A percentile compares a stretch with the other conserved stretches of the same genome.
phyloP scores from a whole-genome alignment of 2,113 vertebrate species.

The Galeopterus variegatus region DNA sequence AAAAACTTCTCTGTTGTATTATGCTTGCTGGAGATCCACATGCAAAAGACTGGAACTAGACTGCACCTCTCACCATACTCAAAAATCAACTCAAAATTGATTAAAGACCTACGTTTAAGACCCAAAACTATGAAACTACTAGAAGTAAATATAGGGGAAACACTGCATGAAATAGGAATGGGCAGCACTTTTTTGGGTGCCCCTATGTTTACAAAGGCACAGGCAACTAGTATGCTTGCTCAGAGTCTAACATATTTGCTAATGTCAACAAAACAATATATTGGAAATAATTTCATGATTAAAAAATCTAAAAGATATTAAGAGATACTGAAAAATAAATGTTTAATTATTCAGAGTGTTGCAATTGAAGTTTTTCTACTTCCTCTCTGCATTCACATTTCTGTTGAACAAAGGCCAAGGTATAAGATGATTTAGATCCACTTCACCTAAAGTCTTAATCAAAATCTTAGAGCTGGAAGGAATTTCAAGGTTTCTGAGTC shows the following conservation, averaged over 20 bases:
- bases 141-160: too few relatives aligned
- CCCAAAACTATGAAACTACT: too few relatives aligned
- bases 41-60: too few relatives aligned
- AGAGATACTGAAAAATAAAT: neutral
- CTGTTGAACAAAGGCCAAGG: neutral
- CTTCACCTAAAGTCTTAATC: neutral
- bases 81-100: too few relatives aligned
- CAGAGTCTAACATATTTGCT: neutral
- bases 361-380: neutral
- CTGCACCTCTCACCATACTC: too few relatives aligned
- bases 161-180: too few relatives aligned
- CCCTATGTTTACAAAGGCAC: too few relatives aligned
- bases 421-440: neutral
- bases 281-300: slow-evolving; percentile 7
- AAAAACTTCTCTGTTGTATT: neutral
- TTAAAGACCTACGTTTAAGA: too few relatives aligned
- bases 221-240: neutral
- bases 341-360: slow-evolving; percentile 4
- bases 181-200: too few relatives aligned
- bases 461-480: neutral
- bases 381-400: neutral
- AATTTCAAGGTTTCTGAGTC: too few relatives aligned
- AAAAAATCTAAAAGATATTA: neutral
- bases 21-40: neutral
- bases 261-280: neutral